These are phyloP conservation scores for Magallana angulata DNA, from an alignment of 1,140 invertebrate genomes.

Conservation along the genomic window DNA sequence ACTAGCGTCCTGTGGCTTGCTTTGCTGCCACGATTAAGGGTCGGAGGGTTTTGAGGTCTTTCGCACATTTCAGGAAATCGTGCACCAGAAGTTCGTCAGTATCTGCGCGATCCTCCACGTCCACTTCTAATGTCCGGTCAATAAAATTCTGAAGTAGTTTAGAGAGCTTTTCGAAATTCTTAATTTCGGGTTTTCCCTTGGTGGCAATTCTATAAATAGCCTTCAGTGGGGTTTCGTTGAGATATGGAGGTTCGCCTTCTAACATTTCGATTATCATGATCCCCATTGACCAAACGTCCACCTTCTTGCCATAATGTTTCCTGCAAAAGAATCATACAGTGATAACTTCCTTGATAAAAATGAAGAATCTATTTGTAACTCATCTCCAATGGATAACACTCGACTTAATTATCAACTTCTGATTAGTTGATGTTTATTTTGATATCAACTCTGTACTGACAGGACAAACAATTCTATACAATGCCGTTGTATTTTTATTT, in stretches of 20 bases:
- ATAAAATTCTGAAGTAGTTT: constrained; percentile 97
- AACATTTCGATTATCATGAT: constrained; percentile 80
- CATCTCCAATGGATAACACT: too few species aligned
- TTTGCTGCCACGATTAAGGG: constrained; percentile 98
- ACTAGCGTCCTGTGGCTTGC: constrained; percentile 83
- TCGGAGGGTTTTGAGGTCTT: constrained; percentile 94
- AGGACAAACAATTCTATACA: too few species aligned
- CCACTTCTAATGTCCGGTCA: constrained; percentile 98
- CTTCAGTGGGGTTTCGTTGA: constrained; percentile 78
- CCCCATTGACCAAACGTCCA: constrained; percentile 79
- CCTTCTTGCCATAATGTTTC: constrained; percentile 79
- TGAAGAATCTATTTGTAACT: too few species aligned
- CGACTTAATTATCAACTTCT: too few species aligned
- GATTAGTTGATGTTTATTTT: too few species aligned
- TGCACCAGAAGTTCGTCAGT: constrained; percentile 95
- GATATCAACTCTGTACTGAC: too few species aligned
- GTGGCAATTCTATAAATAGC: constrained; percentile 89
- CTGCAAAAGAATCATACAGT: constrained; percentile 73
- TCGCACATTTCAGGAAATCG: constrained; percentile 95
- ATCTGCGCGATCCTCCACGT: constrained; percentile 92
- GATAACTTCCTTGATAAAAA: too few species aligned
- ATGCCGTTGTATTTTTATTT: too few species aligned
- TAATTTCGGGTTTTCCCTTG: constrained; percentile 81
- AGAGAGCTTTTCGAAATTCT: constrained; percentile 96
- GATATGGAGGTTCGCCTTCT: constrained; percentile 79